Percentiles rank a stretch among this genome's conserved stretches.
These are phyloP conservation scores for Aulostomus chinensis DNA, from an alignment of 2,797 vertebrate species.

Conservation along the genomic window DNA sequence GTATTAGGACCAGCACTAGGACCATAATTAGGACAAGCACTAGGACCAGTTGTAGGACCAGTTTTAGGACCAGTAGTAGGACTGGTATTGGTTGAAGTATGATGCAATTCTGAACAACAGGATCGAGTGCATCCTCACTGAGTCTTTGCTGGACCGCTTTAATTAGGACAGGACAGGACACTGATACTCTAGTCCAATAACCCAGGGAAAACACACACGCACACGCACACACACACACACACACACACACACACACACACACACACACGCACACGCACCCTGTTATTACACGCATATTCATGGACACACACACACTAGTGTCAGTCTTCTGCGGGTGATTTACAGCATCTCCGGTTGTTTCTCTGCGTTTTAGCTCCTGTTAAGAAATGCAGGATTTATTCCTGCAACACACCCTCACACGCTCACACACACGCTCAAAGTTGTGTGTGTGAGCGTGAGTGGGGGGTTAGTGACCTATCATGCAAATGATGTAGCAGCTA, in stretches of 20 bases:
- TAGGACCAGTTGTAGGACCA: too few species aligned
- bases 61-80: too few species aligned
- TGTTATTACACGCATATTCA: not conserved
- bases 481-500: conserved; percentile 75
- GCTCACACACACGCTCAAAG: not conserved
- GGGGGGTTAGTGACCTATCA: conserved; percentile 60
- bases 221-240: too few species aligned
- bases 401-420: conserved; percentile 16
- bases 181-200: too few species aligned
- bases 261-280: conserved; percentile 4
- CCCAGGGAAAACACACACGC: too few species aligned
- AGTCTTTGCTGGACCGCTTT: conserved; percentile 28
- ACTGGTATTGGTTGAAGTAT: too few species aligned
- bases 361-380: conserved; percentile 76
- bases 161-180: conserved; percentile 45
- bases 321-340: conserved; percentile 64
- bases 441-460: not conserved
- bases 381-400: conserved; percentile 76
- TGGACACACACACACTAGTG: conserved; percentile 11
- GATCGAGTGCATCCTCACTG: too few species aligned
- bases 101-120: too few species aligned
- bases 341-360: conserved; percentile 64
- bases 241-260: conserved; percentile 16
- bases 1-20: too few species aligned
- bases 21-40: too few species aligned